Evolutionary conservation across 2,113 vertebrate species (phyloP).

Genomic region (Vulpes ferrilata): DNA sequence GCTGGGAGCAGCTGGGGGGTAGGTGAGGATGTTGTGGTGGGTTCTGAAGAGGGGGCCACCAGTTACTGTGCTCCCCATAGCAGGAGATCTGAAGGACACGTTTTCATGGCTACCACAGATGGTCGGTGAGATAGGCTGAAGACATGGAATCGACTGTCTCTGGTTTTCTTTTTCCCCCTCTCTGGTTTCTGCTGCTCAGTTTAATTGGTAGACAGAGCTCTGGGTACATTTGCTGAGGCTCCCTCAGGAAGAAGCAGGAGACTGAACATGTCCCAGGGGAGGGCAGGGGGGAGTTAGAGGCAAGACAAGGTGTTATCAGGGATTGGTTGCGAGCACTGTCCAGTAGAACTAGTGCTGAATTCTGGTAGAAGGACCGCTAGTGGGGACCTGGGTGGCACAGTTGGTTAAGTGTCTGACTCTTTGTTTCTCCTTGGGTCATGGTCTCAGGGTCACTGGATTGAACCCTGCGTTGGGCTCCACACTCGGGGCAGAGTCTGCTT

Average conservation of each 20-base stretch:
- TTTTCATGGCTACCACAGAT: neutral
- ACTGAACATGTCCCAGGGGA: accelerated
- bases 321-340: neutral
- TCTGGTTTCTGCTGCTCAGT: neutral
- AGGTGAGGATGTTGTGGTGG: neutral
- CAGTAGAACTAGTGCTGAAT: neutral
- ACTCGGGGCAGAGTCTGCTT: neutral
- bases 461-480: neutral
- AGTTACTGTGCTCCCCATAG: neutral
- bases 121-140: neutral
- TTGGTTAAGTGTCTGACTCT: neutral
- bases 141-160: neutral
- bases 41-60: neutral
- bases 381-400: neutral
- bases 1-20: neutral
- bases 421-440: neutral
- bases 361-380: neutral
- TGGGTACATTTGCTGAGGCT: neutral
- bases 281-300: neutral
- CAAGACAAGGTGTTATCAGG: accelerated
- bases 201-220: neutral
- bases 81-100: neutral
- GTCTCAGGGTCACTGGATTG: neutral
- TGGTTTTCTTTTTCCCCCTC: neutral
- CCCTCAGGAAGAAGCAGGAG: neutral